Evolutionary conservation across 2,888 invertebrate species (phyloP).

Genomic region (Maniola hyperantus): DNA sequence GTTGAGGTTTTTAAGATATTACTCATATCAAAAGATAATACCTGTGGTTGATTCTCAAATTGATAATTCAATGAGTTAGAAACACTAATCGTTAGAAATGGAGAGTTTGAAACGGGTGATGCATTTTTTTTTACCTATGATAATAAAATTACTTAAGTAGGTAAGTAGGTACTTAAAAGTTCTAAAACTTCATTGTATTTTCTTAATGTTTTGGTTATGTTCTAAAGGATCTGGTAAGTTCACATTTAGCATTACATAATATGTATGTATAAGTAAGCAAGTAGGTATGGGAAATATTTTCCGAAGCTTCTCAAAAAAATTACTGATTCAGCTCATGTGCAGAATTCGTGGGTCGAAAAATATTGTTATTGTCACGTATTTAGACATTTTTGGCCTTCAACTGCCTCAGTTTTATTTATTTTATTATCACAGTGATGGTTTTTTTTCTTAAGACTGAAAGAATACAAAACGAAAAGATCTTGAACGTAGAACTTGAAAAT

Average conservation of each 20-base stretch:
- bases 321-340: not conserved
- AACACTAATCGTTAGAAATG: not conserved
- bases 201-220: not conserved
- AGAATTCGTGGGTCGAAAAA: not conserved
- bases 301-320: not conserved
- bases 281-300: not conserved
- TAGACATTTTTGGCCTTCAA: not conserved
- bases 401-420: not conserved
- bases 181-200: not conserved
- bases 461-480: too few relatives aligned
- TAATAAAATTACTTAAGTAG: too few relatives aligned
- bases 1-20: not conserved
- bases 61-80: not conserved
- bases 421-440: not conserved
- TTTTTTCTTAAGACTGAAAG: not conserved
- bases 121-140: too few relatives aligned
- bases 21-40: conserved; percentile 20
- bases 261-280: too few relatives aligned
- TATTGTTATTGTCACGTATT: conserved; percentile 4
- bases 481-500: too few relatives aligned
- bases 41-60: not conserved
- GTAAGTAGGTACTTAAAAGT: too few relatives aligned
- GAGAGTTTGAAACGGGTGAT: not conserved
- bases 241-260: not conserved
- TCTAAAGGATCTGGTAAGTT: not conserved